Percentiles rank a stretch among this genome's conserved stretches.
phyloP scores from a whole-genome alignment of 2,888 invertebrate species.

The Lutraria lutraria region DNA sequence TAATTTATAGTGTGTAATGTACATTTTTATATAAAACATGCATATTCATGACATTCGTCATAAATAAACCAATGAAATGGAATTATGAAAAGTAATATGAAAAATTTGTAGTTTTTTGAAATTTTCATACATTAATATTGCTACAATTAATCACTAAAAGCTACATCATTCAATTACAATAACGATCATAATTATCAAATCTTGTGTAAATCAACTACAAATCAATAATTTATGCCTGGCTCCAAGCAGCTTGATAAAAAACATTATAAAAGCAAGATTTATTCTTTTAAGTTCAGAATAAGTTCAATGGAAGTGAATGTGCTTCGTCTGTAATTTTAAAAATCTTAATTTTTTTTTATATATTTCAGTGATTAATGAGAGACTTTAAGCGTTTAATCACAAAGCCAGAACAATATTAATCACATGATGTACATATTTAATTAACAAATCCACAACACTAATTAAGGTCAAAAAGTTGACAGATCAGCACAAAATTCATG shows the following conservation, averaged over 20 bases:
- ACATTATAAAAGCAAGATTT: neutral
- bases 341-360: too few species aligned
- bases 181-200: neutral
- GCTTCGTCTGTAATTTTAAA: too few species aligned
- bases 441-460: neutral
- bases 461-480: constrained; percentile 24
- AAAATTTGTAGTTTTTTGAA: neutral
- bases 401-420: neutral
- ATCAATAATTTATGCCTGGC: neutral
- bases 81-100: neutral
- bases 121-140: neutral
- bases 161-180: neutral
- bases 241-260: neutral
- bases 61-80: neutral
- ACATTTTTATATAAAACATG: neutral
- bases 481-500: constrained; percentile 41
- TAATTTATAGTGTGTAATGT: neutral
- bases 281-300: neutral
- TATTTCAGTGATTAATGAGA: too few species aligned
- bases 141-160: constrained; percentile 12
- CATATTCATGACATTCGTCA: neutral
- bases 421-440: neutral
- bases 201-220: neutral
- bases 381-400: neutral
- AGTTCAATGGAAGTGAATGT: neutral